Base-by-base conservation (phyloP, 92 coral and sea anemone species). In the Anthopleura xanthogrammica region DNA sequence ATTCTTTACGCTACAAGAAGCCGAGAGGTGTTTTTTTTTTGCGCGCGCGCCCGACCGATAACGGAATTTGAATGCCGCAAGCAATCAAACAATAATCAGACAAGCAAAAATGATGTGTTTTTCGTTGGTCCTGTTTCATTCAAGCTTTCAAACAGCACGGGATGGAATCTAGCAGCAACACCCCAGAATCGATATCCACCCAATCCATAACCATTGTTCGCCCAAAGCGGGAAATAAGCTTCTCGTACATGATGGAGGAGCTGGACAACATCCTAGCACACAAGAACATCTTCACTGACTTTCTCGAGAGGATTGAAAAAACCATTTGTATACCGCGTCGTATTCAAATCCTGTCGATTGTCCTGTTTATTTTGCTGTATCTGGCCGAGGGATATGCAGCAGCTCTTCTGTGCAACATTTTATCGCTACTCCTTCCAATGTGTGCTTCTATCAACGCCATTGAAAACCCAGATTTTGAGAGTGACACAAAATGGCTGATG, bases 341-440 rank as follows among this genome's bases (percentile, higher is more conserved):
- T 9, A 86, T 89, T 13, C 91, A 92, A 72, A 81, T 97, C 72
- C 89, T 92, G 4, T 88, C 86, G 6, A 83, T 88, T 41, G 86
- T 91, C 56, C 79, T 91, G 41, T 86, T 97, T 81, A 88, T 91
- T 22, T 83, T 92, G n/a, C 60, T 89, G 62, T 97, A 97, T 80
- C 93, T 97, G 39, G 91, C 94, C 16, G 83, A 95, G 85, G 99
- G 98, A 12, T 94, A 95, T 50, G 93, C 95, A 42, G 99, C 99
- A 36, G 90, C 92, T 41, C 64, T 89, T 20, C 85, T 97, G 8
- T 97, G 98, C 55, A 94, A 97, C 60, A 88, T 95, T 62, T 76
- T 97, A 62, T 91, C 92, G 52, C 88, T 93, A 82, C 77, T 94
- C 43, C 88, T 94, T 23, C 99, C 99, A 40, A 82, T 90, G 70